Evolutionary conservation across 2,113 vertebrate species (phyloP), one percentile per base, ranked within the genome.

Genomic region (Callipepla squamata): DNA sequence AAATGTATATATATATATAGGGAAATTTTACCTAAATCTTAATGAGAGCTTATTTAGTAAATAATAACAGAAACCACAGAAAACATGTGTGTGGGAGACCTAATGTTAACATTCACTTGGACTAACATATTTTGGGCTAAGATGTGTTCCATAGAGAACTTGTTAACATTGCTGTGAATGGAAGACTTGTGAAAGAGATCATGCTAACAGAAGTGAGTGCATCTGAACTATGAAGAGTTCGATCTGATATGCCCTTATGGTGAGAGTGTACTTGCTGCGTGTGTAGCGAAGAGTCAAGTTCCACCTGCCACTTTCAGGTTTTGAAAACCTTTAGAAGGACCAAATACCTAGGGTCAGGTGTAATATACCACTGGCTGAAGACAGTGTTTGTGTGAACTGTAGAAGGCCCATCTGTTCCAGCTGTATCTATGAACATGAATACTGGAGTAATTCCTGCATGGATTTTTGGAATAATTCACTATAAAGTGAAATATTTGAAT

Each of bases 351-450:
- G 5, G 77, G 22, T 8, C 8, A n/a, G 4, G 3, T 5, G 4
- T 15, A 44, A 13, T 3, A 6, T 58, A 42, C 10, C 0, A 1
- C 10, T 89, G n/a, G 36, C 23, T 74, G 44, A 32, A 80, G 23
- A 28, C 1, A 40, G 17, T 28, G 61, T 1, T 42, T 67, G 14
- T 2, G 3, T 42, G 19, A 13, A 9, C 11, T 25, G 5, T 12
- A 67, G 66, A 77, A 40, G 4, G 17, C 23, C 45, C 23, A 59
- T 74, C 18, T 36, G 11, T 50, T 20, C n/a, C 13, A 3, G 19
- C 48, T 61, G 8, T 62, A 17, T 48, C 18, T 55, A 14, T 57
- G 3, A 55, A 16, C 38, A 48, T 11, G 22, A 63, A 26, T 21
- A 63, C 6, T 30, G 72, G 77, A 58, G 8, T 42, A 92, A 90